Base-by-base conservation (phyloP, 2,797 vertebrate species). In the Scolopax bukidnonensis region DNA sequence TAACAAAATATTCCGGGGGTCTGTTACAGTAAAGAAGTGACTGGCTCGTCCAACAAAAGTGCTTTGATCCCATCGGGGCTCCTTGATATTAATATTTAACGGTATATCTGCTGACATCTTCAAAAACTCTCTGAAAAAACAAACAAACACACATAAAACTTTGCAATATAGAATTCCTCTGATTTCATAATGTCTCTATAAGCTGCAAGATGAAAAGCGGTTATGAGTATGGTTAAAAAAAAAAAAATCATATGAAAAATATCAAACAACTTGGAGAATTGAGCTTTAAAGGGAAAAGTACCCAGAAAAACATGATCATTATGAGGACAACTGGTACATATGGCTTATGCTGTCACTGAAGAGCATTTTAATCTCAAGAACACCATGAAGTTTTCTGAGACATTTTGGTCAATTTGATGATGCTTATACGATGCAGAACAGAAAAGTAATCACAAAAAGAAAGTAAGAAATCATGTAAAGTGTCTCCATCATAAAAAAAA, bases 21-120 rank as follows among this genome's bases (percentile, higher is more conserved):
- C 99, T 64, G 99, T 99, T 90, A 99, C 99, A 3, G 99, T 99
- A 96, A 99, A 99, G 98, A 99, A 99, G 96, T 99, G 99, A 64
- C 97, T 99, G 40, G 99, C 99, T 92, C 99, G 98, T 82, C 99
- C 99, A 59, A 97, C 18, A 63, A 99, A 99, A 36, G 99, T 99
- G 96, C 98, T 98, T 97, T 99, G 99, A 97, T 99, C 99, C 99
- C 99, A 99, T 87, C 99, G 99, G 28, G 99, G 99, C 95, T 99
- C 99, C 96, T 98, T 99, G 97, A 99, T 99, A 96, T 99, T 99
- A 94, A 99, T 99, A 97, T 99, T 98, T 87, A 98, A 98, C 76
- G 99, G 98, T 75, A 99, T 94, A 94, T 98, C 97, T 93, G 97
- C 98, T 83, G 99, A 99, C 99, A 99, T 99, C 47, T 98, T 99